These are phyloP conservation scores for Anguilla megastoma DNA, from an alignment of 2,797 vertebrate species.

Conservation along the genomic window DNA sequence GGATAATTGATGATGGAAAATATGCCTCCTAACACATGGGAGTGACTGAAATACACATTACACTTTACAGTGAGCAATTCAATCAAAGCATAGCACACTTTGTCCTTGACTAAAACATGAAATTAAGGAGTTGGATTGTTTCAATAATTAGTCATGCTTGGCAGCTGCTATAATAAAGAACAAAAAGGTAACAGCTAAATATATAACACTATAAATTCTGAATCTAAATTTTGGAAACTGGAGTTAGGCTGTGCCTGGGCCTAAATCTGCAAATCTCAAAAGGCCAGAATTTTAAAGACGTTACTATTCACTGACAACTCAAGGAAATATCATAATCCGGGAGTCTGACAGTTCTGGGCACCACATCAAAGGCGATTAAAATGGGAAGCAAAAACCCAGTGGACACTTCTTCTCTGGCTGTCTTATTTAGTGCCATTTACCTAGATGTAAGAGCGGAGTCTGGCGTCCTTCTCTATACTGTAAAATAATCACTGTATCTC, in stretches of 20 bases:
- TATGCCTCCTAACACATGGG: background rate
- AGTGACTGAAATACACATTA: background rate
- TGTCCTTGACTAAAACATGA: background rate
- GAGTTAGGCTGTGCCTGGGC: background rate
- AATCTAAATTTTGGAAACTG: background rate
- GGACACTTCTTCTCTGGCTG: background rate
- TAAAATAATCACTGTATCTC: background rate
- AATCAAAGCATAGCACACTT: background rate
- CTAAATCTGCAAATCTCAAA: background rate
- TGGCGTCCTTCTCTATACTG: conserved; percentile 4
- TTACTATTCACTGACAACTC: background rate
- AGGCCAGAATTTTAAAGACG: background rate
- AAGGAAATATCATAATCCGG: background rate
- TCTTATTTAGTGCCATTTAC: conserved; percentile 9
- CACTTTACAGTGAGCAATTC: background rate
- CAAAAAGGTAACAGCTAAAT: background rate
- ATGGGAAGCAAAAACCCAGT: background rate
- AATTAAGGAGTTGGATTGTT: background rate
- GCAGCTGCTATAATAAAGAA: background rate
- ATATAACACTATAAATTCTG: background rate
- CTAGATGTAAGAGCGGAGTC: background rate
- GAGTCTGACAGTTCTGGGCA: background rate
- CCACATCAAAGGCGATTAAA: conserved; percentile 22
- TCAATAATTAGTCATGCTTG: background rate
- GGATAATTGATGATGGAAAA: background rate